Evolutionary conservation across 2,888 invertebrate genomes (phyloP).

Genomic region (Rosalia funebris): DNA sequence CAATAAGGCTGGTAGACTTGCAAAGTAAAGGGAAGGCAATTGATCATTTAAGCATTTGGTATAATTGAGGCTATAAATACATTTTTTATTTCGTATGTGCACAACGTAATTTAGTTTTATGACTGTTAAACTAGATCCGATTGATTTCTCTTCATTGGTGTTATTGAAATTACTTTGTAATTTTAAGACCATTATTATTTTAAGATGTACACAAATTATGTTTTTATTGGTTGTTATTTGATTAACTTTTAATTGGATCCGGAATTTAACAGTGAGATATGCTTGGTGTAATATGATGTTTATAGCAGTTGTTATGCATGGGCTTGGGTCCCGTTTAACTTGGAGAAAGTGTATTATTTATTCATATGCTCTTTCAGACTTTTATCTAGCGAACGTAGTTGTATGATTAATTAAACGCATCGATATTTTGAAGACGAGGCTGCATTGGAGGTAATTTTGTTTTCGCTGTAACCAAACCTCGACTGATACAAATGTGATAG

Average conservation of each 20-base stretch:
- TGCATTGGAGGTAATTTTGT: too few species aligned
- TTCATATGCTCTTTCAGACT: too few species aligned
- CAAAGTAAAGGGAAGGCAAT: conserved; percentile 1
- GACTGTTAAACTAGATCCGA: not conserved
- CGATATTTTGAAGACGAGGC: too few species aligned
- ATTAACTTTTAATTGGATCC: not conserved
- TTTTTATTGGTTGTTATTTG: not conserved
- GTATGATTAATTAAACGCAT: too few species aligned
- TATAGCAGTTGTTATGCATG: not conserved
- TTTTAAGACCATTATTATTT: not conserved
- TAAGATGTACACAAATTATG: not conserved
- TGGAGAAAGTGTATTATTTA: not conserved
- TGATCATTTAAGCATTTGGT: conserved; percentile 4
- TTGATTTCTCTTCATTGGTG: not conserved
- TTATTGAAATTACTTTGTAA: not conserved
- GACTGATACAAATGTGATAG: too few species aligned
- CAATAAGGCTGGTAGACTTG: conserved; percentile 3
- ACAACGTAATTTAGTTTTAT: not conserved
- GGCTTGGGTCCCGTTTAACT: not conserved
- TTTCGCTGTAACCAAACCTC: too few species aligned
- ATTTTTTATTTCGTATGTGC: not conserved
- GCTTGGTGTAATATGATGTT: too few species aligned
- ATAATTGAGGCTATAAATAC: not conserved
- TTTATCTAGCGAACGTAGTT: too few species aligned
- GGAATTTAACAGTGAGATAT: not conserved